phyloP scores from a whole-genome alignment of 1,140 invertebrate genomes.

The Lucilia sericata region DNA sequence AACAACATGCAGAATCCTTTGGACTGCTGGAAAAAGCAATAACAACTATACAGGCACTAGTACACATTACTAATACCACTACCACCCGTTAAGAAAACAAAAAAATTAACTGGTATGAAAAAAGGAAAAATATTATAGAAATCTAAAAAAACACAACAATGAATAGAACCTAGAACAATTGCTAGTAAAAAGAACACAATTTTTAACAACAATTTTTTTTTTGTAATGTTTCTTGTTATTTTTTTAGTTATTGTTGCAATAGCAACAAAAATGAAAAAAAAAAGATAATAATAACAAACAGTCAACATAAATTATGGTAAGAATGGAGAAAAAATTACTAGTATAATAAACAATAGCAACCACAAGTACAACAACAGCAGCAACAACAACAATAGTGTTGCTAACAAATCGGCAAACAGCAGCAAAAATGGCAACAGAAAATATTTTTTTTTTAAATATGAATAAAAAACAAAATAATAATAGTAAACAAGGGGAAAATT shows the following conservation, averaged over 20 bases:
- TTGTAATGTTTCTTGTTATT: background rate
- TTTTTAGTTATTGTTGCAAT: background rate
- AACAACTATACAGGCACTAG: background rate
- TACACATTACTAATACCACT: slow-evolving; percentile 3
- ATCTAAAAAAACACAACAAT: background rate
- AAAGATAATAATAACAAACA: slow-evolving; percentile 21
- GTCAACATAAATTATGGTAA: slow-evolving; percentile 29
- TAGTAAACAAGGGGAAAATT: slow-evolving; percentile 8
- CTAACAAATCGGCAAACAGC: slow-evolving; percentile 16
- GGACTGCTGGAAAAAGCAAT: background rate
- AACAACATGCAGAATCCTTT: background rate
- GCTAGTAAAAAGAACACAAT: background rate
- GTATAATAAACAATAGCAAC: slow-evolving; percentile 38
- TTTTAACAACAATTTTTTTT: background rate
- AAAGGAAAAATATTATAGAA: slow-evolving; percentile 35
- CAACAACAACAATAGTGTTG: background rate
- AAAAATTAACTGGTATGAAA: slow-evolving; percentile 10
- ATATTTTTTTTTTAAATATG: background rate
- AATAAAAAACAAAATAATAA: background rate
- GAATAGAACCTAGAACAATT: slow-evolving; percentile 25
- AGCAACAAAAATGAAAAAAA: slow-evolving; percentile 35
- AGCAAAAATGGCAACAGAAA: slow-evolving; percentile 15
- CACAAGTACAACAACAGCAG: slow-evolving; percentile 10
- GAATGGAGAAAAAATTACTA: slow-evolving; percentile 15
- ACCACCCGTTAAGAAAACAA: slow-evolving; percentile 22